Conservation (phyloP, 2,113 vertebrate species). For the Nibea coibor region DNA sequence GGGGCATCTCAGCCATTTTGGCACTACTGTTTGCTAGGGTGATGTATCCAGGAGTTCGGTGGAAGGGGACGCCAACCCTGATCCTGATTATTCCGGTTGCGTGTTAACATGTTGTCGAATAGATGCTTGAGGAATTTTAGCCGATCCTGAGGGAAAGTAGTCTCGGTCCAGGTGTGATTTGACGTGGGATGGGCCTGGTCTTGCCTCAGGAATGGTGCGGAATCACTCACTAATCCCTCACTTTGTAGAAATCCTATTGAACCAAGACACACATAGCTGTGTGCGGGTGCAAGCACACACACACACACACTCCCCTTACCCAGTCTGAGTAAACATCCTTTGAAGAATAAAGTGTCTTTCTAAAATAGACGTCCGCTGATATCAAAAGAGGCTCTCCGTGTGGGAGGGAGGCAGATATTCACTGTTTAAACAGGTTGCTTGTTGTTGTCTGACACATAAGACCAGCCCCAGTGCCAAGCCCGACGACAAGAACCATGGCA, state of each 20-base stretch:
- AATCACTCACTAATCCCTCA: slow-evolving; percentile 77
- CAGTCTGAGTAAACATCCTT: slow-evolving; percentile 76
- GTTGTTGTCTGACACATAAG: slow-evolving; percentile 73
- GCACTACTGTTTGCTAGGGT: slow-evolving; percentile 30
- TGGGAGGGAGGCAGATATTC: slow-evolving; percentile 57
- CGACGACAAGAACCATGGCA: slow-evolving; percentile 29
- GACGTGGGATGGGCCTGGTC: slow-evolving; percentile 77
- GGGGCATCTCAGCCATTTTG: slow-evolving; percentile 59
- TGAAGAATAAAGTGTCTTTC: slow-evolving; percentile 82
- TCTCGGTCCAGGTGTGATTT: slow-evolving; percentile 74
- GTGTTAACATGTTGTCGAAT: slow-evolving; percentile 37
- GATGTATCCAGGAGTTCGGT: slow-evolving; percentile 32
- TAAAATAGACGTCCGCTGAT: slow-evolving; percentile 67
- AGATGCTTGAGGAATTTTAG: slow-evolving; percentile 54
- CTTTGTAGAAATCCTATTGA: slow-evolving; percentile 78
- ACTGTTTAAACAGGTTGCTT: slow-evolving; percentile 77
- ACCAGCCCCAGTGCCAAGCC: slow-evolving; percentile 27
- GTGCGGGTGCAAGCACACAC: slow-evolving; percentile 38
- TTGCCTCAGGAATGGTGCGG: slow-evolving; percentile 80
- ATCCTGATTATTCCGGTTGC: slow-evolving; percentile 36
- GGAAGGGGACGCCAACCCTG: slow-evolving; percentile 38
- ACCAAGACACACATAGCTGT: slow-evolving; percentile 43
- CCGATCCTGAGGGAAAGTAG: slow-evolving; percentile 68
- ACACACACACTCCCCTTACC: slow-evolving; percentile 38
- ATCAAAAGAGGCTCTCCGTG: slow-evolving; percentile 73